phyloP scores from a whole-genome alignment of 1,140 invertebrate species.

The Vanessa atalanta region DNA sequence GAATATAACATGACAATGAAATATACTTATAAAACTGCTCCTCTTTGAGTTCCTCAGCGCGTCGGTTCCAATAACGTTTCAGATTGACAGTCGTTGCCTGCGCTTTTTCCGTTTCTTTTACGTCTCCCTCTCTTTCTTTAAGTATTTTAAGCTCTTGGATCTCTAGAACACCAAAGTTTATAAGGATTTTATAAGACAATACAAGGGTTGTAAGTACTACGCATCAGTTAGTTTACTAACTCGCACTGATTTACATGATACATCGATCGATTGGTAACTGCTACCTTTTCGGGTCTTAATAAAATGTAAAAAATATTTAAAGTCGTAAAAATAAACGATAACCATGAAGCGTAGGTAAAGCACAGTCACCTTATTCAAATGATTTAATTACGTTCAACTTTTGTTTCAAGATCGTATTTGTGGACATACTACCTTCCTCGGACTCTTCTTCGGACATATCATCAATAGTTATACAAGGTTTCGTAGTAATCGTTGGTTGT shows the following conservation, averaged over 20 bases:
- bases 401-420: no score
- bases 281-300: not conserved
- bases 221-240: no score
- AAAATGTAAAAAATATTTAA: not conserved
- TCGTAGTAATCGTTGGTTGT: conserved; percentile 53
- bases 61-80: conserved; percentile 62
- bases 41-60: conserved; percentile 60
- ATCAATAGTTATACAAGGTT: conserved; percentile 30
- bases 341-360: no score
- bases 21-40: conserved; percentile 64
- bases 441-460: conserved; percentile 45
- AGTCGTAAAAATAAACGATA: no score
- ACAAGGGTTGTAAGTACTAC: no score
- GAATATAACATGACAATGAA: not conserved
- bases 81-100: conserved; percentile 50
- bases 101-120: conserved; percentile 44
- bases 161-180: not conserved
- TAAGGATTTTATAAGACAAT: no score
- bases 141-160: not conserved
- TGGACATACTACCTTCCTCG: conserved; percentile 48
- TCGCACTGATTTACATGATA: no score
- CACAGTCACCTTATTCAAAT: no score
- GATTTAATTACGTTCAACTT: no score
- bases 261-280: no score
- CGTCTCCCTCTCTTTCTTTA: not conserved